Percentiles rank a stretch among this genome's conserved stretches.
Evolutionary conservation across 2,797 vertebrate species (phyloP).

Genomic region (Anisognathus igniventris): DNA sequence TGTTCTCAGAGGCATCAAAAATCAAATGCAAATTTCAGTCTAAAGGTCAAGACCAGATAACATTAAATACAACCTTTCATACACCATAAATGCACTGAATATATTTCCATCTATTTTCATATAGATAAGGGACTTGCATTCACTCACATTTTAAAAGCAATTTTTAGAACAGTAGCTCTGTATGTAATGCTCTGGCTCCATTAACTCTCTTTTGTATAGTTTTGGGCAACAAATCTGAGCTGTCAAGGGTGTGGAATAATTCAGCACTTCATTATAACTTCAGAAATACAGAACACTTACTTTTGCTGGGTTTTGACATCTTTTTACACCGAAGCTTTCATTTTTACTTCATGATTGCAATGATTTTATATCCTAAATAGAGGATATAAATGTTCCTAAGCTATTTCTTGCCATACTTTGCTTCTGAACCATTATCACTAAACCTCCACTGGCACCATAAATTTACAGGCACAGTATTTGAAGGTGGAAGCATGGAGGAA

Average conservation of each 20-base stretch:
- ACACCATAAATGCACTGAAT: neutral
- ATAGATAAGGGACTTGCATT: neutral
- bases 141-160: neutral
- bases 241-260: neutral
- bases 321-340: neutral
- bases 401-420: neutral
- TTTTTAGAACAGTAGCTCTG: neutral
- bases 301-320: neutral
- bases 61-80: constrained; percentile 47
- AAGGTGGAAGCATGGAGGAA: neutral
- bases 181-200: neutral
- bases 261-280: neutral
- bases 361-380: neutral
- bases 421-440: neutral
- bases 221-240: neutral
- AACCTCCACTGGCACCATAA: neutral
- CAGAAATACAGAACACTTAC: neutral
- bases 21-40: constrained; percentile 43
- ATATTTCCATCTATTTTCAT: constrained; percentile 49
- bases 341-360: neutral
- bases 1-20: neutral
- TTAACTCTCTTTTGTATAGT: neutral
- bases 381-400: neutral
- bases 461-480: neutral
- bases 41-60: constrained; percentile 43